phyloP scores from a whole-genome alignment of 23 tunicate species.

The Styela plicata region DNA sequence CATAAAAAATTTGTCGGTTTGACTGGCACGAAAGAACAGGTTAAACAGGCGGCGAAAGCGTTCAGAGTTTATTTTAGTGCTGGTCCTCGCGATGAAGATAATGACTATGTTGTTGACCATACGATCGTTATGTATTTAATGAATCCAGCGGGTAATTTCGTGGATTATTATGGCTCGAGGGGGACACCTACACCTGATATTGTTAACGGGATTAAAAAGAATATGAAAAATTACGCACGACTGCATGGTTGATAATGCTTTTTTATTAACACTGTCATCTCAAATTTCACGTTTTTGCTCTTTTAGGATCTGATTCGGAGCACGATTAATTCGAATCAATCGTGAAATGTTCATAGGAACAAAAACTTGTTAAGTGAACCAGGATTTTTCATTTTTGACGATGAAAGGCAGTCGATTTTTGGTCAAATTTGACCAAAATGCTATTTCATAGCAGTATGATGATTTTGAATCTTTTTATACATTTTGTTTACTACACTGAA shows the following conservation, averaged over 20 bases:
- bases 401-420: too few species aligned
- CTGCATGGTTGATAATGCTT: conserved; percentile 50
- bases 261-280: too few species aligned
- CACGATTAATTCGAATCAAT: too few species aligned
- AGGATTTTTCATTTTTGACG: too few species aligned
- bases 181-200: conserved; percentile 43
- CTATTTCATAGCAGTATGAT: too few species aligned
- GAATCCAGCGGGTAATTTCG: conserved; percentile 87
- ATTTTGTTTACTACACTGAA: too few species aligned
- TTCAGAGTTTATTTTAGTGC: conserved; percentile 88
- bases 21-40: conserved; percentile 80
- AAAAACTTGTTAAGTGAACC: too few species aligned
- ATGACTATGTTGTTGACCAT: conserved; percentile 96
- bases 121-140: conserved; percentile 90
- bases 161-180: conserved; percentile 93
- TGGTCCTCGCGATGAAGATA: conserved; percentile 91
- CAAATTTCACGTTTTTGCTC: too few species aligned
- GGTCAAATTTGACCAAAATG: too few species aligned
- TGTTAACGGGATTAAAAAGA: conserved; percentile 59
- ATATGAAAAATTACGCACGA: conserved; percentile 71
- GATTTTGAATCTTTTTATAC: too few species aligned
- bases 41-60: conserved; percentile 86
- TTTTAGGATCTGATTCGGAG: too few species aligned
- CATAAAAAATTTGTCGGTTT: conserved; percentile 85
- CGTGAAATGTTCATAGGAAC: too few species aligned